A percentile compares a stretch with the other conserved stretches of the same genome.
Conservation (phyloP, 2,888 invertebrate species). For the Dorcus hopei region DNA sequence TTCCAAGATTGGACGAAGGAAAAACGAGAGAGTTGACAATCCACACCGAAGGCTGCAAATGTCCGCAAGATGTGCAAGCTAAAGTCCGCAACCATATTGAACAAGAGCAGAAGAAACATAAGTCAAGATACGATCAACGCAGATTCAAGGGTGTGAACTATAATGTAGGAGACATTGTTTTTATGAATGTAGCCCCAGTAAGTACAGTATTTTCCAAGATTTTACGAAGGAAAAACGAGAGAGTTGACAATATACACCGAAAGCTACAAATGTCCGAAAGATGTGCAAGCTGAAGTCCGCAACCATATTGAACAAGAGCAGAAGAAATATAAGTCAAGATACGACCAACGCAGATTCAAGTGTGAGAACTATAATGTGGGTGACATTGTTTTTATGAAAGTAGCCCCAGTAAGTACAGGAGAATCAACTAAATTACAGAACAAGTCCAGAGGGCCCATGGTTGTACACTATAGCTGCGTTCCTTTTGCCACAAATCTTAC, state of each 20-base stretch:
- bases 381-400: constrained; percentile 13
- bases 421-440: constrained; percentile 12
- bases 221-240: too few relatives aligned
- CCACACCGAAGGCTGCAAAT: too few relatives aligned
- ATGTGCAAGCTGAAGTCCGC: too few relatives aligned
- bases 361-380: constrained; percentile 10
- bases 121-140: constrained; percentile 12
- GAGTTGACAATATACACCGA: too few relatives aligned
- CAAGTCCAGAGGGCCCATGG: not conserved
- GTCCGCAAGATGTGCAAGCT: too few relatives aligned
- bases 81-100: too few relatives aligned
- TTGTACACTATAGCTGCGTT: too few relatives aligned
- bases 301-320: constrained; percentile 5
- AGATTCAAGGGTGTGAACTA: constrained; percentile 12
- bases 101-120: constrained; percentile 10
- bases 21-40: too few relatives aligned
- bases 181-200: constrained; percentile 6
- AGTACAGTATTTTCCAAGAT: too few relatives aligned
- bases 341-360: constrained; percentile 11
- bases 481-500: too few relatives aligned
- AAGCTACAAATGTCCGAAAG: too few relatives aligned
- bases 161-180: constrained; percentile 12
- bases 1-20: too few relatives aligned
- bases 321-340: constrained; percentile 8
- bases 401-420: constrained; percentile 4